These are phyloP conservation scores for Tetramorium parvispinum DNA, from an alignment of 1,140 invertebrate genomes.

Conservation along the genomic window DNA sequence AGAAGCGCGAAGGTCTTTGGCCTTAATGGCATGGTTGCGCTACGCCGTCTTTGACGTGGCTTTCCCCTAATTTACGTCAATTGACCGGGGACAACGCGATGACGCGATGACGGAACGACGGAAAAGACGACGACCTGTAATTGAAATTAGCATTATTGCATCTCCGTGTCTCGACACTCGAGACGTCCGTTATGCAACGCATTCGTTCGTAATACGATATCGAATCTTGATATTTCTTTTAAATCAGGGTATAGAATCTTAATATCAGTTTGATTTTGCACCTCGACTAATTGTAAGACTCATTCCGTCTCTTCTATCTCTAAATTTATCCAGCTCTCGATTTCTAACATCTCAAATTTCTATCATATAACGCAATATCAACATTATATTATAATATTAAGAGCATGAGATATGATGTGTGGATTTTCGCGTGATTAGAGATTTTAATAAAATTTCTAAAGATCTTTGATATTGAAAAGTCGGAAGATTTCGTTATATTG, in stretches of 20 bases:
- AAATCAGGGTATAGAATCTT: background rate
- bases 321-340: background rate
- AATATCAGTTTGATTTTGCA: background rate
- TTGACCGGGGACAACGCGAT: conserved; percentile 48
- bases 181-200: conserved; percentile 58
- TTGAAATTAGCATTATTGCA: conserved; percentile 67
- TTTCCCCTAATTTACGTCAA: conserved; percentile 76
- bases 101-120: background rate
- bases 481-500: background rate
- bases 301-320: conserved; percentile 13
- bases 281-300: background rate
- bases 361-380: no score
- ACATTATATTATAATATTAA: background rate
- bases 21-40: conserved; percentile 68
- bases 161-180: conserved; percentile 30
- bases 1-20: conserved; percentile 68
- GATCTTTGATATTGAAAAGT: no score
- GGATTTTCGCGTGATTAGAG: background rate
- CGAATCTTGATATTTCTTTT: background rate
- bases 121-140: conserved; percentile 51
- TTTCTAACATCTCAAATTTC: background rate
- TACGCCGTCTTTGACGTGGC: conserved; percentile 59
- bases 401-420: no score
- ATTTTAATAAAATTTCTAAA: background rate
- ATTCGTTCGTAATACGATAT: conserved; percentile 25